Base-by-base conservation (phyloP, 2,888 invertebrate genomes). In the Hylaea fasciaria region DNA sequence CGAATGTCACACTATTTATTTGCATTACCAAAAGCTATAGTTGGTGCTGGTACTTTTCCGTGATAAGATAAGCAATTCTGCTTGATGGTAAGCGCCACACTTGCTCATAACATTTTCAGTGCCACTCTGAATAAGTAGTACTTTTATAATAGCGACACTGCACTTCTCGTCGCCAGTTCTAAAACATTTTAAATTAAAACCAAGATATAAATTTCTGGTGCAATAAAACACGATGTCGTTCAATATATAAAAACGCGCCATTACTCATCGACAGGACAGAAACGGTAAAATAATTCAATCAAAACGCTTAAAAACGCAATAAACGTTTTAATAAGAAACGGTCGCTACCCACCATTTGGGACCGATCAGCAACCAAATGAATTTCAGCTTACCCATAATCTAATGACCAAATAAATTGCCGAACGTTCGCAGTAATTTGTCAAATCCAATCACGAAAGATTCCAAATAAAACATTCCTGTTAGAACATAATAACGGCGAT, bases 401-500 rank as follows among this genome's bases (percentile, higher is more conserved):
- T 57, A 52, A 49, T 76, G 80, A 82, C 77, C 73, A 80, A 83
- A 80, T 81, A 83, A 85, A 84, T 82, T 81, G 80, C 76, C 80
- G 80, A 76, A 77, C 77, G 76, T 76, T 78, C 60, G 69, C 74
- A 78, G 86, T 85, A 89, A 90, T 91, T 89, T 89, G 89, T 91
- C 89, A 90, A 86, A 87, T 82, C 84, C 82, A 87, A 89, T 91
- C 87, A 87, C 74, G 77, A 81, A 80, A 81, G 77, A 79, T 79
- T 77, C 78, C 74, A 81, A 80, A 82, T 77, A 80, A n/a, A 80
- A 78, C 83, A 77, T 63, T 80, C 85, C 82, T 83, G 75, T 83
- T 85, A 85, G 85, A 86, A 73, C 77, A 81, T 86, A 86, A 88
- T 87, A 86, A 86, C 84, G 51, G 56, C 69, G 68, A 66, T 77